Evolutionary conservation across 2,888 invertebrate species (phyloP).

Genomic region (Syrista parreyssii): DNA sequence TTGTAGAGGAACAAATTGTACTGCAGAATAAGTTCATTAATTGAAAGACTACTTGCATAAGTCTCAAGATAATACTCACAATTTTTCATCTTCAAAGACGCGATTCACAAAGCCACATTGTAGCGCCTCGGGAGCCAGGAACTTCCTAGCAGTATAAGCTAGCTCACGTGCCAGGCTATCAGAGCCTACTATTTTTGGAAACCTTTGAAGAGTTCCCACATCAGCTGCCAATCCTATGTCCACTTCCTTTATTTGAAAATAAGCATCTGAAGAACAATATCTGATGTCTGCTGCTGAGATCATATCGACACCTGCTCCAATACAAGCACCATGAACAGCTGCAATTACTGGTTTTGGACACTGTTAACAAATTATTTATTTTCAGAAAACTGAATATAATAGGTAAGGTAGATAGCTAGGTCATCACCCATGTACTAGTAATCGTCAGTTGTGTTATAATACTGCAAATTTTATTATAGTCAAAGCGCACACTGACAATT

Average conservation of each 20-base stretch:
- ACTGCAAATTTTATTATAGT: too few species aligned
- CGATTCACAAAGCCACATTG: slow-evolving; percentile 85
- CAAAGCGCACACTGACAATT: too few species aligned
- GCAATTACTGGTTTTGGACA: slow-evolving; percentile 93
- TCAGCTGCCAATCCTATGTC: slow-evolving; percentile 93
- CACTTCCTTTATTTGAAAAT: slow-evolving; percentile 92
- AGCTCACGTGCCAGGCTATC: slow-evolving; percentile 89
- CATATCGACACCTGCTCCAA: slow-evolving; percentile 93
- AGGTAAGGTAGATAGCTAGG: too few species aligned
- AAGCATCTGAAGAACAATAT: slow-evolving; percentile 89
- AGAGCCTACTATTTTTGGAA: slow-evolving; percentile 91
- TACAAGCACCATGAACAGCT: slow-evolving; percentile 87
- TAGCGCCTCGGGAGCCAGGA: slow-evolving; percentile 84
- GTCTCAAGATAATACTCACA: slow-evolving; percentile 63
- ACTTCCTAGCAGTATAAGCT: slow-evolving; percentile 86
- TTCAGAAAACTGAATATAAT: slow-evolving; percentile 15
- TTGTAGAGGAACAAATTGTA: background rate
- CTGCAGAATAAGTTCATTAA: background rate
- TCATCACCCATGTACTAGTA: too few species aligned
- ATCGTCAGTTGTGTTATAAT: too few species aligned
- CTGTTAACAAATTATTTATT: slow-evolving; percentile 47
- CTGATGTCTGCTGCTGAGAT: slow-evolving; percentile 92
- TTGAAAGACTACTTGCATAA: too few species aligned
- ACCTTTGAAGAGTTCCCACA: slow-evolving; percentile 91
- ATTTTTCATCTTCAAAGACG: slow-evolving; percentile 76